phyloP scores from a whole-genome alignment of 64 coral and sea anemone species.

The Orbicella faveolata region DNA sequence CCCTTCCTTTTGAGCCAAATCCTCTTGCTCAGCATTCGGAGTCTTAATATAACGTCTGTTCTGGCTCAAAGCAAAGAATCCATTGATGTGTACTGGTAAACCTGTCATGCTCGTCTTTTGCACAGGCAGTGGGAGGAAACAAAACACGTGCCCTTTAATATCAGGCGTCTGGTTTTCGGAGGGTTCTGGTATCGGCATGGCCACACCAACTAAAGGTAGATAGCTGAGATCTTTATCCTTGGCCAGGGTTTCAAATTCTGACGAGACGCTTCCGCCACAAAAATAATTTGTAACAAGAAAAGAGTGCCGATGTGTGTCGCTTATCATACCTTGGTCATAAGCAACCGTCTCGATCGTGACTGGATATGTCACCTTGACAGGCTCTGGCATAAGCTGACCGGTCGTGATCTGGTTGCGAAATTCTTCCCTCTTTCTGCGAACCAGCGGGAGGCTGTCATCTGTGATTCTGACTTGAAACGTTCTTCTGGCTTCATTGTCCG shows the following conservation, averaged over 20 bases:
- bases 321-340: background rate
- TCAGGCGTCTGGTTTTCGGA: background rate
- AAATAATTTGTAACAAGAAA: conserved; percentile 1
- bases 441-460: background rate
- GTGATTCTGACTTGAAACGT: conserved; percentile 54
- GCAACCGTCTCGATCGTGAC: background rate
- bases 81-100: conserved; percentile 91
- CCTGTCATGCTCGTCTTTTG: conserved; percentile 84
- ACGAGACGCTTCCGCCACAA: background rate
- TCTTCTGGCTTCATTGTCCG: conserved; percentile 21
- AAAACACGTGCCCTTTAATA: conserved; percentile 62
- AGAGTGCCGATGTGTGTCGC: background rate
- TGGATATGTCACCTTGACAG: background rate
- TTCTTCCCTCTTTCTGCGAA: conserved; percentile 39
- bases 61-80: conserved; percentile 88
- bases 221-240: conserved; percentile 37
- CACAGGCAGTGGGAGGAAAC: conserved; percentile 81
- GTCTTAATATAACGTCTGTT: conserved; percentile 83
- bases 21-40: conserved; percentile 75
- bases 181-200: conserved; percentile 1
- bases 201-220: conserved; percentile 74
- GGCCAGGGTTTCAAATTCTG: background rate
- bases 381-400: background rate
- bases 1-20: background rate
- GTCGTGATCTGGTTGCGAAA: conserved; percentile 34